These are phyloP conservation scores for Phyllotis vaccarum DNA, from an alignment of 2,797 vertebrate genomes.

Conservation along the genomic window DNA sequence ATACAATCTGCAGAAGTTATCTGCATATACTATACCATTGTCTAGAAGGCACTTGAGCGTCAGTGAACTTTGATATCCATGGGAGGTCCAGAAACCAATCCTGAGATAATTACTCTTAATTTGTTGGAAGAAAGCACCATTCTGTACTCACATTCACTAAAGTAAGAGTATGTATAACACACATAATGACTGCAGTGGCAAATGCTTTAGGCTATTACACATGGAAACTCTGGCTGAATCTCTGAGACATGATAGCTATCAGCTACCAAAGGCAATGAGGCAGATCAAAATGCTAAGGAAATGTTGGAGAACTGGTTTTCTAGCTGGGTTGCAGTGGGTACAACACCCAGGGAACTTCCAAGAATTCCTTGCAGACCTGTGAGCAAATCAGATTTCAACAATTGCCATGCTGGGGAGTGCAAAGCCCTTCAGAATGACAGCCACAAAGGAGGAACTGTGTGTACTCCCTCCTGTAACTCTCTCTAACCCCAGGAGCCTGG, in stretches of 20 bases:
- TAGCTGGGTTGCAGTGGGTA: not conserved
- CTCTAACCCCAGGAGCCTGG: not conserved
- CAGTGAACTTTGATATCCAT: not conserved
- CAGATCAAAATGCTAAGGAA: slow-evolving; percentile 9
- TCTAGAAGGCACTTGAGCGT: not conserved
- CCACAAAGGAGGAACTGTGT: slow-evolving; percentile 33
- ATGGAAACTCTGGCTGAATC: not conserved
- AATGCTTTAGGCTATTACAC: not conserved
- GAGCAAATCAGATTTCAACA: not conserved
- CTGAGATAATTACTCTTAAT: not conserved
- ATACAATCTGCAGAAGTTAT: not conserved
- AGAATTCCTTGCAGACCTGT: not conserved
- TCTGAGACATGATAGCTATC: not conserved
- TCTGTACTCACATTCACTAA: not conserved
- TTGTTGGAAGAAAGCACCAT: not conserved
- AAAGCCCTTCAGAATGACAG: not conserved
- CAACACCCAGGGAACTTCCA: not conserved
- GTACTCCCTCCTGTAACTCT: not conserved
- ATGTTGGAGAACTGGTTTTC: slow-evolving; percentile 30
- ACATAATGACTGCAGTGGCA: not conserved
- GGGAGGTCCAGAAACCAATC: not conserved
- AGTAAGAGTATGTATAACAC: not conserved
- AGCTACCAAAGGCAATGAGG: not conserved
- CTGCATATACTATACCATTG: not conserved
- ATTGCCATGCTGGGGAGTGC: not conserved